Percentiles rank a stretch among this genome's conserved stretches.
Evolutionary conservation across 2,113 vertebrate species (phyloP).

Genomic region (Stegostoma tigrinum): DNA sequence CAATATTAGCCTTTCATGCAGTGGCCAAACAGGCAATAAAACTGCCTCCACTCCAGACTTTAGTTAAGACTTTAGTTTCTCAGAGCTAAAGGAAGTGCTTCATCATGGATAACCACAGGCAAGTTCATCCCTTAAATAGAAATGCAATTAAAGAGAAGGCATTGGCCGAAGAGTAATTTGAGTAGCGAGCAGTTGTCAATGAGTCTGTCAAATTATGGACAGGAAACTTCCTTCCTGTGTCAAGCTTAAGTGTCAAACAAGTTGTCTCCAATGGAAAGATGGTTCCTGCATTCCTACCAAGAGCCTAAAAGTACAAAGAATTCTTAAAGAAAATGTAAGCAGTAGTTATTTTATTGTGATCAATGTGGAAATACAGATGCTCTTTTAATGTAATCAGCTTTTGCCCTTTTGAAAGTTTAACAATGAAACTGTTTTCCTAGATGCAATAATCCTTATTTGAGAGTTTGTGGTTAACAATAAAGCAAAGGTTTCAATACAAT

Average conservation of each 20-base stretch:
- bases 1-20: neutral
- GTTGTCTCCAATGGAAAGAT: neutral
- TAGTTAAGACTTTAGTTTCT: neutral
- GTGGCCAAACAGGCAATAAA: neutral
- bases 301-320: neutral
- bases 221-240: constrained; percentile 1
- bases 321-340: neutral
- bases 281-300: neutral
- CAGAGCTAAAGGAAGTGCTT: neutral
- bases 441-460: neutral
- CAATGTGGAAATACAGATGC: neutral
- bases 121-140: constrained; percentile 12
- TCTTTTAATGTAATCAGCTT: neutral
- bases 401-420: neutral
- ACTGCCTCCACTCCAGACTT: neutral
- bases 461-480: neutral
- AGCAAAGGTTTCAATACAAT: neutral
- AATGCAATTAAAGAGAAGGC: neutral
- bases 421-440: neutral
- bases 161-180: neutral
- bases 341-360: neutral
- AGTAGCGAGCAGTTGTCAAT: neutral
- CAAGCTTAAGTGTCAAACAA: neutral
- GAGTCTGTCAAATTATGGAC: constrained; percentile 9
- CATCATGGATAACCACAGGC: constrained; percentile 5